phyloP scores from a whole-genome alignment of 2,797 vertebrate genomes.

The Hydrophis major region DNA sequence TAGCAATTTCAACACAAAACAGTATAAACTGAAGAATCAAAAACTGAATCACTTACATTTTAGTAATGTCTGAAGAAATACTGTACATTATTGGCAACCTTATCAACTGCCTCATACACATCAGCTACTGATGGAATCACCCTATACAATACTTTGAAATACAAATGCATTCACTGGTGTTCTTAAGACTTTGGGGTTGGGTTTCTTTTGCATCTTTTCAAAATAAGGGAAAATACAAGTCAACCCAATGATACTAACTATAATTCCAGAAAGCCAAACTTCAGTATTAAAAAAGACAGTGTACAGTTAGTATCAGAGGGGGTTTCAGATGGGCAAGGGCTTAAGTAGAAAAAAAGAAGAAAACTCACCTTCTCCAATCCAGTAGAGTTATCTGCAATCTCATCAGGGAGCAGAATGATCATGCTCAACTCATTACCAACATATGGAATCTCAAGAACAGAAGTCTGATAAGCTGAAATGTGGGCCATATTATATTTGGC shows the following conservation, averaged over 20 bases:
- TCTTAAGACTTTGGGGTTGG: background rate
- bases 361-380: slow-evolving; percentile 79
- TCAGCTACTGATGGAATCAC: background rate
- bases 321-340: background rate
- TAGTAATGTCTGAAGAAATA: background rate
- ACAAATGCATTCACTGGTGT: background rate
- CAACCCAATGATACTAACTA: background rate
- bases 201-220: background rate
- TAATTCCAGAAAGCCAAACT: background rate
- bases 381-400: slow-evolving; percentile 66
- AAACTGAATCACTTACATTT: background rate
- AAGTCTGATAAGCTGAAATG: slow-evolving; percentile 69
- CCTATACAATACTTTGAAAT: background rate
- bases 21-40: background rate
- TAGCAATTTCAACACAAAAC: background rate
- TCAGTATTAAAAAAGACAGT: background rate
- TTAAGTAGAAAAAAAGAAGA: background rate
- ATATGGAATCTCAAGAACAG: slow-evolving; percentile 81
- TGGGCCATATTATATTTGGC: slow-evolving; percentile 70
- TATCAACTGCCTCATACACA: background rate
- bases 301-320: background rate
- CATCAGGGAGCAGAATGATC: slow-evolving; percentile 83
- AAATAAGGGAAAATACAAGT: background rate
- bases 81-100: background rate
- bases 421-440: slow-evolving; percentile 81